Base-by-base conservation (phyloP, 2,797 vertebrate genomes). In the Urosaurus nigricauda region DNA sequence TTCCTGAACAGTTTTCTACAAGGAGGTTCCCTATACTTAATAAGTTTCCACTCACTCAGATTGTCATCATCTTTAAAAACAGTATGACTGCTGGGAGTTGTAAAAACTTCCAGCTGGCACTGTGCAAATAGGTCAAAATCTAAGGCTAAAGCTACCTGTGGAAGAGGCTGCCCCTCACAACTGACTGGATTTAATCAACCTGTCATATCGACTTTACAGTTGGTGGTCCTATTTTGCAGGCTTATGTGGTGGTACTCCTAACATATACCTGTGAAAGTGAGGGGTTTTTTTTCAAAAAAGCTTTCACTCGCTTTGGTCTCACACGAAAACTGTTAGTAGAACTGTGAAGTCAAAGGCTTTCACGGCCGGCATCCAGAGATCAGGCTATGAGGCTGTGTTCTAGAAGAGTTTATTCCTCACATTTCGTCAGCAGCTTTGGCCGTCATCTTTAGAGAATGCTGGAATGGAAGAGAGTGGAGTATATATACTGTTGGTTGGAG, bases 31-130 rank as follows among this genome's bases (percentile, higher is more conserved):
- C 56, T 37, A 37, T 19, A 81, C 16, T 81, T 81, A 81, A 35
- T 60, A 37, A 81, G 58, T 63, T 81, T 19, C 24, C 56, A 68
- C 32, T 85, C 71, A 75, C n/a, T n/a, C n/a, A n/a, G 0, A 40
- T 13, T 6, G 13, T 2, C 17, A 53, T 51, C 11, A 85, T 47
- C 21, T 75, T 89, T 88, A 29, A 51, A 82, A 92, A 83, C 29
- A 4, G 37, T 71, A 32, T 0, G 0, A 7, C 35, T 89, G 29
- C 7, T 71, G 83, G 83, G 17, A 78, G 35, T 40, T 83, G 81
- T 56, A 91, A 81, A 32, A 32, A 43, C 65, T 82, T 91, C 26
- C 79, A 89, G 43, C 79, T 84, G 74, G 63, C 26, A 9, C 1
- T 5, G 13, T 16, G 82, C 74, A 78, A 87, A 51, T 0, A 79